Evolutionary conservation across 2,888 invertebrate genomes (phyloP).

Genomic region (Microchrysa polita): DNA sequence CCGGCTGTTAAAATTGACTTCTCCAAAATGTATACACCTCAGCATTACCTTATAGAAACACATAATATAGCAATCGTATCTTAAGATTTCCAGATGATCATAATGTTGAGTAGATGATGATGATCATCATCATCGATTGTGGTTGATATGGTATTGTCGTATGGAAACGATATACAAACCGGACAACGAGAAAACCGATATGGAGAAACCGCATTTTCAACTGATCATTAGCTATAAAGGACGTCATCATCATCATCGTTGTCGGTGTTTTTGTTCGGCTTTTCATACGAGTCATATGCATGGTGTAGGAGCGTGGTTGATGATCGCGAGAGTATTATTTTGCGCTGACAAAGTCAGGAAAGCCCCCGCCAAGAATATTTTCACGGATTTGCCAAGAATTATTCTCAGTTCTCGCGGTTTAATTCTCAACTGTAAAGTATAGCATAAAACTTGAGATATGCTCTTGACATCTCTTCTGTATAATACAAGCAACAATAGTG

Average conservation of each 20-base stretch:
- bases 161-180: constrained; percentile 20
- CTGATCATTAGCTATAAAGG: constrained; percentile 4
- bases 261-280: not conserved
- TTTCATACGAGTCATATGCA: too few relatives aligned
- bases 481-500: too few relatives aligned
- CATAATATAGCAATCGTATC: constrained; percentile 1
- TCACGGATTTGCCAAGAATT: not conserved
- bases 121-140: not conserved
- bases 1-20: too few relatives aligned
- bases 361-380: constrained; percentile 12
- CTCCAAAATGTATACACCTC: too few relatives aligned
- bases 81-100: not conserved
- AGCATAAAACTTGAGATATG: not conserved
- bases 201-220: constrained; percentile 31
- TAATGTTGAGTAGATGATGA: not conserved
- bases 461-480: too few relatives aligned
- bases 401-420: not conserved
- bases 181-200: constrained; percentile 24
- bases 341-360: constrained; percentile 2
- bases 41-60: not conserved
- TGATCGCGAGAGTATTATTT: not conserved
- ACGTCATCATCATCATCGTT: constrained; percentile 18
- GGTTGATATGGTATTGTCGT: too few relatives aligned
- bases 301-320: not conserved
- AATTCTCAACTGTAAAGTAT: not conserved